Evolutionary conservation across 1,140 invertebrate genomes (phyloP), one percentile per base, ranked within the genome.

Genomic region (Drosophila leontia): DNA sequence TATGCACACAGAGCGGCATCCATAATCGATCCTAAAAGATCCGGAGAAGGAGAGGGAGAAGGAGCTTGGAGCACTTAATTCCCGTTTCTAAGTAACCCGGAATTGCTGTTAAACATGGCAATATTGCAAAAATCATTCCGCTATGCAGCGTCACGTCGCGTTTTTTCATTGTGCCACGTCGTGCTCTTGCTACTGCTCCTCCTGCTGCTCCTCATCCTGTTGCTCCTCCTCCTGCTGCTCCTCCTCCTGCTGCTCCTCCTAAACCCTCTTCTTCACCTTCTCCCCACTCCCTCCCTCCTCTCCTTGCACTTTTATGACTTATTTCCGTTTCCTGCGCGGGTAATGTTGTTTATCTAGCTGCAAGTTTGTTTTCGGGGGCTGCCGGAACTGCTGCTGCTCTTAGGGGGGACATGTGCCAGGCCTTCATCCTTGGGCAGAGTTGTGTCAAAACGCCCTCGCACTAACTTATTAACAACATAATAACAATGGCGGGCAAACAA

Each of bases 391-490:
- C 63, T 69, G 55, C 45, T 29, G 26, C 53, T 17, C 6, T 17
- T 19, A 42, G 17, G 34, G 58, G 58, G 56, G 15, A 32, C 19
- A 35, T 11, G 37, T 61, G 29, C 23, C 45, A n/a, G 15, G 35
- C 63, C 75, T 59, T 48, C 64, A 69, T 78, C 69, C 74, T 32
- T 51, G 50, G 42, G 29, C 58, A 17, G 35, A 26, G 53, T 56
- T 56, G 11, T 3, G 35, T 3, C 35, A 44, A 53, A 48, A 53
- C 77, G 44, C 62, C 62, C 61, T 62, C 81, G 70, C 61, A 44
- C 53, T 74, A 76, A 79, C 82, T 82, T 86, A 86, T 82, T 86
- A 86, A 69, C 62, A 82, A 64, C 70, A 72, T 76, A 82, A 86
- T 82, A 86, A 81, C 75, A 85, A 68, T 64, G 48, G 60, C 68